phyloP scores from a whole-genome alignment of 2,113 vertebrate species.

The Cinclus mexicanus region DNA sequence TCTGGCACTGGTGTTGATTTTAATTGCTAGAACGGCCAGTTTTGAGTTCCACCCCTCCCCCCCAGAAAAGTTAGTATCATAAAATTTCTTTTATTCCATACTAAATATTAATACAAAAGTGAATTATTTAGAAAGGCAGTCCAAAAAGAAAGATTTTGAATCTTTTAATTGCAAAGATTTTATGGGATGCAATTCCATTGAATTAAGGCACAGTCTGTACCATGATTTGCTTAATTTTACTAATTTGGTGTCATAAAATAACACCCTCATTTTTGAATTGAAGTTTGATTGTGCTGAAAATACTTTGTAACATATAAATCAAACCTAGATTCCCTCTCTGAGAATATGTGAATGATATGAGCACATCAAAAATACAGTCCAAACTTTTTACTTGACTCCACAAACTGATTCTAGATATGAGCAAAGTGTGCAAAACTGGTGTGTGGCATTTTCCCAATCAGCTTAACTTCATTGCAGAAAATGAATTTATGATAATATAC shows the following conservation, averaged over 20 bases:
- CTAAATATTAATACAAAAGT: neutral
- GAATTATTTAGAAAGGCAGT: neutral
- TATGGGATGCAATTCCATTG: neutral
- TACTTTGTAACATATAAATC: neutral
- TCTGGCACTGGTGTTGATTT: neutral
- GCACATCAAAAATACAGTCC: neutral
- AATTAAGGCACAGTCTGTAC: neutral
- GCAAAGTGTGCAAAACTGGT: neutral
- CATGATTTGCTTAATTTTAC: neutral
- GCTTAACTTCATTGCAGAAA: slow-evolving; percentile 13
- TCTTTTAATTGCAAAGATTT: neutral
- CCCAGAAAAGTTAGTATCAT: neutral
- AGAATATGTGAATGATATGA: neutral
- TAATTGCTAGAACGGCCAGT: neutral
- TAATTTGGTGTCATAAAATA: neutral
- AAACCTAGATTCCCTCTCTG: neutral
- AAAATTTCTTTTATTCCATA: neutral
- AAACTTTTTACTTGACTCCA: neutral
- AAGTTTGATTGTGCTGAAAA: neutral
- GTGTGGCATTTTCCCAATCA: neutral
- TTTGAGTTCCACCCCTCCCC: neutral
- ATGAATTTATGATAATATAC: slow-evolving; percentile 38
- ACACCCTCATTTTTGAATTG: neutral
- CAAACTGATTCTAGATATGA: neutral
- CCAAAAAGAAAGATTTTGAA: neutral